Evolutionary conservation across 2,113 vertebrate genomes (phyloP).

Genomic region (Otis tarda): DNA sequence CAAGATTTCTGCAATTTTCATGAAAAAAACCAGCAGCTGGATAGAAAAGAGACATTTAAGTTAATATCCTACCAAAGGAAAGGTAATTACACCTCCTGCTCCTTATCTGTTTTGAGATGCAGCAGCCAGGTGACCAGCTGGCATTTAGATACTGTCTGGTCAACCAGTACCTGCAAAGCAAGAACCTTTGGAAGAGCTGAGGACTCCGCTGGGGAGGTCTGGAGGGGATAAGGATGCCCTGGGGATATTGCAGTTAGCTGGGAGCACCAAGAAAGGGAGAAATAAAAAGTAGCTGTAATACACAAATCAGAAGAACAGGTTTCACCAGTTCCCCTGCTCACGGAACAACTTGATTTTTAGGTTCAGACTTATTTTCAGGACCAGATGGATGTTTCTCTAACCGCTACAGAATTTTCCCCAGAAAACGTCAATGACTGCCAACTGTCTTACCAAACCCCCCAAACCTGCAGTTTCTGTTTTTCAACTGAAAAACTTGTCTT

Average conservation of each 20-base stretch:
- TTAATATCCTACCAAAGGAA: background rate
- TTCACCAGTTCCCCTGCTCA: background rate
- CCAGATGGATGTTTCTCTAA: background rate
- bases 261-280: background rate
- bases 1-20: background rate
- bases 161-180: background rate
- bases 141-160: background rate
- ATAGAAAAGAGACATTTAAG: constrained; percentile 1
- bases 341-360: background rate
- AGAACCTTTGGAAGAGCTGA: background rate
- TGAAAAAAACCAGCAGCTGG: background rate
- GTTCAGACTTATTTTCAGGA: background rate
- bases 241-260: background rate
- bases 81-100: constrained; percentile 38
- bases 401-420: background rate
- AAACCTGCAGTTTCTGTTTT: background rate
- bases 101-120: background rate
- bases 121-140: constrained; percentile 16
- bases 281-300: background rate
- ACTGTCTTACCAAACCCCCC: background rate
- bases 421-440: background rate
- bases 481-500: background rate
- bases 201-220: background rate
- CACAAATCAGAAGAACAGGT: background rate
- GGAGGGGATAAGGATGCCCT: background rate